phyloP scores from a whole-genome alignment of 2,888 invertebrate genomes.

The Smittia sp. region DNA sequence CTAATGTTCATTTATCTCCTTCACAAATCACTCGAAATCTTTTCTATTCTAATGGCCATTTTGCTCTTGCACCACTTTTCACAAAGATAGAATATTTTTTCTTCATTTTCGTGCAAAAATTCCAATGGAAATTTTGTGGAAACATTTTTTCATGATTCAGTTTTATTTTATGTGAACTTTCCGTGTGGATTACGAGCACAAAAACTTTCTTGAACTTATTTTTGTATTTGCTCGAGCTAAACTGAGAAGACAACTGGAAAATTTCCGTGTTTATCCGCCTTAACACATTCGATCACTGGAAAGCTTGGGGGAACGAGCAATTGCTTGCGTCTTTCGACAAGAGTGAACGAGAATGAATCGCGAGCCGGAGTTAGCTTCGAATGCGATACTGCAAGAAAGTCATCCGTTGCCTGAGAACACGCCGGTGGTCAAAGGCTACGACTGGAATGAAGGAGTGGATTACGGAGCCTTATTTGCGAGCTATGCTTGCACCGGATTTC shows the following conservation, averaged over 20 bases:
- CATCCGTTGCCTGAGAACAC: conserved; percentile 64
- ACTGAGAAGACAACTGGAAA: too few species aligned
- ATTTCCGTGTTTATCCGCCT: too few species aligned
- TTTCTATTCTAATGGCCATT: not conserved
- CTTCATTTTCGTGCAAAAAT: conserved; percentile 27
- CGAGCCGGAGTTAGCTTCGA: conserved; percentile 59
- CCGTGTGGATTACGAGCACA: not conserved
- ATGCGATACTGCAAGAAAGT: conserved; percentile 70
- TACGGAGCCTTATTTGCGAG: conserved; percentile 79
- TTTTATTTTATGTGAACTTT: conserved; percentile 11
- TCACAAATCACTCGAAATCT: conserved; percentile 17
- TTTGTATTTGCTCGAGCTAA: too few species aligned
- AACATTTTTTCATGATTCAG: not conserved
- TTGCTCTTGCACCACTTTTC: conserved; percentile 12
- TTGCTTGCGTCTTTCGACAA: not conserved
- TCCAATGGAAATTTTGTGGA: conserved; percentile 33
- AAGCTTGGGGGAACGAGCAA: not conserved
- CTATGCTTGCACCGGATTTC: conserved; percentile 86
- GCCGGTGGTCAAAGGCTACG: conserved; percentile 77
- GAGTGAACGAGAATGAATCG: not conserved
- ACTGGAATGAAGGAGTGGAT: conserved; percentile 87
- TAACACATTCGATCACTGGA: too few species aligned
- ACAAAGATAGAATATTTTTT: not conserved
- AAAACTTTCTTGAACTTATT: too few species aligned
- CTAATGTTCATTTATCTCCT: not conserved